Evolutionary conservation across 2,888 invertebrate species (phyloP), one percentile per base, ranked within the genome.

Genomic region (Morinoia aosen): DNA sequence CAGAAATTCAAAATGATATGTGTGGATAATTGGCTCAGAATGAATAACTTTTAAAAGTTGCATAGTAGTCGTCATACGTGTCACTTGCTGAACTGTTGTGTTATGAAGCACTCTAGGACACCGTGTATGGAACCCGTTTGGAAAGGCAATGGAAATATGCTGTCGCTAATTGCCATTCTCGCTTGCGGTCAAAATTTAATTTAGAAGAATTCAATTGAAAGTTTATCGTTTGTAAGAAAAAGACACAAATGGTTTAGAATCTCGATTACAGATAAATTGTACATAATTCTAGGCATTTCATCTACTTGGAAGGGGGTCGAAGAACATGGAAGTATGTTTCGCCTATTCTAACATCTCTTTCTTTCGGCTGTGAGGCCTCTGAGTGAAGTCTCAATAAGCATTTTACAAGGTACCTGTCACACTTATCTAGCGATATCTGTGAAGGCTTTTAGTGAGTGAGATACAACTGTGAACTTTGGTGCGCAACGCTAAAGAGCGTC

Each of bases 341-440:
- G 8, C 16, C 1, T 33, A 25, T 16, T 19, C 33, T 76, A 76
- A 76, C 76, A 16, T 76, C 76, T 76, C 76, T 40, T 90, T 90
- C 90, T 90, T 40, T 19, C 33, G 11, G 33, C 16, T 48, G 40
- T 14, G 14, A 39, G 40, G 7, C 8, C 40, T 48, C 16, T 48
- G 90, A 90, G 90, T 90, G 90, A 90, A 90, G 90, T 90, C 90
- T 90, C 90, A 39, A 90, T 90, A 90, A 90, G 90, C 90, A 90
- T 90, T 90, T 90, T 90, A 90, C 90, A 48, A 14, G 90, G 90
- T 90, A 90, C 90, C 90, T 90, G 90, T 90, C 90, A 39, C 40
- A 48, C 40, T 90, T 90, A 90, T 90, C 90, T 39, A 48, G 90
- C 40, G 90, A 90, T 90, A 90, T 90, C 90, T 40, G 90, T 48